Evolutionary conservation across 2,888 invertebrate genomes (phyloP), one percentile per base, ranked within the genome.

Genomic region (Eupsilia transversa): DNA sequence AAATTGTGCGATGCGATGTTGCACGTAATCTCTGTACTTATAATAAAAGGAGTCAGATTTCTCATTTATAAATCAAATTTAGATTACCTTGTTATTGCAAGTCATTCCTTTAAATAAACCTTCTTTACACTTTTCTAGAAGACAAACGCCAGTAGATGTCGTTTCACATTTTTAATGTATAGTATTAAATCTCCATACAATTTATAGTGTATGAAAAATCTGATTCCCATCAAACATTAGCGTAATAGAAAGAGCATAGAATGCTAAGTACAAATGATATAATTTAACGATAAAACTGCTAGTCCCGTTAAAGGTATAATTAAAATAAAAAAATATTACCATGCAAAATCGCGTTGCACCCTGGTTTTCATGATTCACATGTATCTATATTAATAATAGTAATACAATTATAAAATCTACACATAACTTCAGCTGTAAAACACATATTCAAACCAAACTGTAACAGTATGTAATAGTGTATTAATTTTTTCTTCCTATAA

Each of bases 361-460:
- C 94, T 93, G 96, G 96, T 96, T 96, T 96, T 96, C 96, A 96
- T 96, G 93, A 94, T 95, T 89, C 94, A 91, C 93, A 94, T 94
- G 91, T 96, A 95, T 94, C 92, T 94, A 93, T 95, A 94, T 94
- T 94, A 94, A 92, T 92, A 94, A 94, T 95, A 95, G 93, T 95
- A 93, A 93, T 94, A 94, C 93, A 93, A 94, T 93, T 94, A 93
- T 93, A 90, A 93, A 94, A 89, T 91, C 94, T 96, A 95, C 95
- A 95, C 95, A 94, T 96, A 94, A 95, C 93, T 95, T 95, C 96
- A 95, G 90, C 94, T 94, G 94, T 96, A 96, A n/a, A n/a, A 94
- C 94, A 95, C 96, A 94, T 96, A 96, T 95, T 96, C 96, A 96
- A 96, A 96, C 96, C 94, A 95, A 96, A 95, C 95, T 95, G 92